A percentile compares a stretch with the other conserved stretches of the same genome.
phyloP scores from a whole-genome alignment of 92 coral and sea anemone genomes.

The Epizoanthus illoricatus region DNA sequence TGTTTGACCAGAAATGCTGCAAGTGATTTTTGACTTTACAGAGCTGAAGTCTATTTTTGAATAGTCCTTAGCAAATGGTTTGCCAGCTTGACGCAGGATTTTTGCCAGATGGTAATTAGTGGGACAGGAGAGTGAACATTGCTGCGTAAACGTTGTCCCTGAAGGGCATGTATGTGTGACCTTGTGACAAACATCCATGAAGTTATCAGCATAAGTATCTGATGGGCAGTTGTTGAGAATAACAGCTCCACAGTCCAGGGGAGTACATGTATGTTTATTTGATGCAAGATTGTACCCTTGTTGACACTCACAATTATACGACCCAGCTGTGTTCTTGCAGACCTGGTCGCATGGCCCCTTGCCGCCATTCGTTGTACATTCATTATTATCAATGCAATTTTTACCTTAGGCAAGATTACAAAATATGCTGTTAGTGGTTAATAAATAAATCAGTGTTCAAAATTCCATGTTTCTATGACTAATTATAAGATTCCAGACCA shows the following conservation, averaged over 20 bases:
- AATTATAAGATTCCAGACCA: no score
- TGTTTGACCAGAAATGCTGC: conserved; percentile 36
- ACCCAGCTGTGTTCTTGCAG: conserved; percentile 75
- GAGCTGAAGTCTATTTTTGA: conserved; percentile 57
- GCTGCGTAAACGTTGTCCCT: conserved; percentile 52
- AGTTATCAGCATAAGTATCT: conserved; percentile 65
- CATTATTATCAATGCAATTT: conserved; percentile 71
- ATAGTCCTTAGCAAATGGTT: conserved; percentile 70
- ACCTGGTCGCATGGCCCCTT: conserved; percentile 76
- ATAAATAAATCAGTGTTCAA: no score
- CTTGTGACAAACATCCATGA: conserved; percentile 64
- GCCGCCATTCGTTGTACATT: conserved; percentile 69
- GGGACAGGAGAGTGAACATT: conserved; percentile 64
- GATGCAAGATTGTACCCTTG: conserved; percentile 53
- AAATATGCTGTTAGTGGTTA: background rate
- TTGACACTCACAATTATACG: conserved; percentile 67
- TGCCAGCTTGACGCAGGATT: conserved; percentile 57
- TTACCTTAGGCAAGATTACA: conserved; percentile 41
- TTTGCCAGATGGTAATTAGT: conserved; percentile 64
- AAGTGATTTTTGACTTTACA: conserved; percentile 52
- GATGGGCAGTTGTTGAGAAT: conserved; percentile 63
- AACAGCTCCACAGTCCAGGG: conserved; percentile 62
- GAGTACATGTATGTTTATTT: conserved; percentile 53
- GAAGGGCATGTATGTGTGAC: conserved; percentile 53
- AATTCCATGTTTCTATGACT: no score